A percentile compares a stretch with the other conserved stretches of the same genome.
These are phyloP conservation scores for Psittacula derbiana DNA, from an alignment of 2,797 vertebrate species.

Conservation along the genomic window DNA sequence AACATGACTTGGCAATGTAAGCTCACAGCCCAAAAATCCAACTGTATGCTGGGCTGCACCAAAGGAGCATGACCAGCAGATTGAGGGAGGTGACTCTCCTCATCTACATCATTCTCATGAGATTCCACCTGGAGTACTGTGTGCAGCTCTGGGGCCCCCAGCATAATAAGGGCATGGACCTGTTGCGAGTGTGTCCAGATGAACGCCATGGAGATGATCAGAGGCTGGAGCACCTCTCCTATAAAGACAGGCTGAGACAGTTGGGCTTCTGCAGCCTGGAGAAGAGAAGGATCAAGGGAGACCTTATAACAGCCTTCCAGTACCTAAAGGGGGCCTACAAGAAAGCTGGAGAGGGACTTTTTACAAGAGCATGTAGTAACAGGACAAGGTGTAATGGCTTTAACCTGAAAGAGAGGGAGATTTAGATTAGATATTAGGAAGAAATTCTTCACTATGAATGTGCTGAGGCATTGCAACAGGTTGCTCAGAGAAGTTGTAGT, in stretches of 20 bases:
- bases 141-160: neutral
- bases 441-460: neutral
- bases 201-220: neutral
- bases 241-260: neutral
- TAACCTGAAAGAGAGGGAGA: neutral
- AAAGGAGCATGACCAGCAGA: neutral
- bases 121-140: neutral
- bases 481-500: neutral
- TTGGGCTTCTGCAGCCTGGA: neutral
- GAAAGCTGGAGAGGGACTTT: neutral
- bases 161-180: neutral
- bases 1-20: neutral
- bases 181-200: neutral
- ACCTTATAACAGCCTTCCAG: neutral
- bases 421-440: neutral
- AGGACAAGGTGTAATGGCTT: neutral
- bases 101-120: neutral
- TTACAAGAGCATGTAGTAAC: neutral
- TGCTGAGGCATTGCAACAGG: neutral
- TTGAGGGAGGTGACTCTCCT: neutral
- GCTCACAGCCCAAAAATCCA: neutral
- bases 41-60: neutral
- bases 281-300: neutral
- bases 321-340: neutral
- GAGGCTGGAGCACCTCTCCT: neutral